phyloP scores from a whole-genome alignment of 2,113 vertebrate genomes.

The Acrocephalus arundinaceus region DNA sequence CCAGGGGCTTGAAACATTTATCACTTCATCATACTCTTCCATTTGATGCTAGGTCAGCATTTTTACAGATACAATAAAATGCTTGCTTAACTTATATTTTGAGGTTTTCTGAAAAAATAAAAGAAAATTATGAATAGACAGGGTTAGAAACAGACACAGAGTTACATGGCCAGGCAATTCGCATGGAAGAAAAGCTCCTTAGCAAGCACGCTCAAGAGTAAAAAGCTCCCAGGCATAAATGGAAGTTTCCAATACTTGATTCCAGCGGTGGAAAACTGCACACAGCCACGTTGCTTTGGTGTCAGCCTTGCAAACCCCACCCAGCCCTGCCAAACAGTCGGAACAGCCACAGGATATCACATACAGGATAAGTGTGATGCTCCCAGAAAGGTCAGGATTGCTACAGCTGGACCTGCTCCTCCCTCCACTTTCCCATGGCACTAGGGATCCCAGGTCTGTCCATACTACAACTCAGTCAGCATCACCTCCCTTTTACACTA shows the following conservation, averaged over 20 bases:
- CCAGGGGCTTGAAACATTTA: conserved; percentile 53
- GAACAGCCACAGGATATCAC: fast-evolving
- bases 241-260: neutral
- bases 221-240: neutral
- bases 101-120: neutral
- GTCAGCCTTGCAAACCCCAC: neutral
- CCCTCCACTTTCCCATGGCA: fast-evolving
- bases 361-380: fast-evolving
- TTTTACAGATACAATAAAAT: conserved; percentile 7
- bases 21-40: conserved; percentile 50
- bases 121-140: neutral
- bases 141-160: neutral
- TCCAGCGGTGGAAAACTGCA: neutral
- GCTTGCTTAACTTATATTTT: neutral
- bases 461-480: fast-evolving
- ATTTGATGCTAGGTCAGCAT: conserved; percentile 42
- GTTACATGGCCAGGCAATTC: neutral
- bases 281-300: fast-evolving
- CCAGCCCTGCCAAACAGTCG: neutral
- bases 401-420: neutral
- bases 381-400: neutral
- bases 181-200: neutral
- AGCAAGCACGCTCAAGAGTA: neutral
- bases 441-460: neutral
- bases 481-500: neutral